phyloP scores from a whole-genome alignment of 2,113 vertebrate genomes.

The Pao palembangensis region DNA sequence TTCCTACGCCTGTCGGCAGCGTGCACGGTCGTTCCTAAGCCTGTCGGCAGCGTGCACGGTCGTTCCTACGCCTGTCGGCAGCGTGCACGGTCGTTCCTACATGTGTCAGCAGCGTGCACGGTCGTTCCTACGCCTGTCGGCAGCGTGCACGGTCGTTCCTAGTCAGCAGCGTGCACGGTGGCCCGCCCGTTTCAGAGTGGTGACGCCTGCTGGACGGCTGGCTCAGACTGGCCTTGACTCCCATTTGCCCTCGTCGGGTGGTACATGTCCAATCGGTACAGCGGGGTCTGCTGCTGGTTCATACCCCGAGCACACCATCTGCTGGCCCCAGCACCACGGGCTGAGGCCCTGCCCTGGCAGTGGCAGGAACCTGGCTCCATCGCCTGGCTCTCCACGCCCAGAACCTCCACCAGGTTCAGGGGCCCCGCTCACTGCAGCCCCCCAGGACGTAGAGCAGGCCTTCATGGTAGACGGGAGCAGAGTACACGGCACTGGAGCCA shows the following conservation, averaged over 20 bases:
- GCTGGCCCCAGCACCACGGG: slow-evolving; percentile 78
- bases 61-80: too few relatives aligned
- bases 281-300: slow-evolving; percentile 86
- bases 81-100: too few relatives aligned
- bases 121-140: too few relatives aligned
- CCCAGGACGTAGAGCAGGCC: slow-evolving; percentile 89
- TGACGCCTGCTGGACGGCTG: slow-evolving; percentile 95
- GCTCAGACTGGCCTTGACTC: slow-evolving; percentile 84
- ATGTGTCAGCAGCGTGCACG: too few relatives aligned
- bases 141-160: too few relatives aligned
- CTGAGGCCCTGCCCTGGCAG: slow-evolving; percentile 86
- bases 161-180: too few relatives aligned
- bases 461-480: slow-evolving; percentile 82
- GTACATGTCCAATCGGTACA: slow-evolving; percentile 90
- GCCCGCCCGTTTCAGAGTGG: too few relatives aligned
- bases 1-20: too few relatives aligned
- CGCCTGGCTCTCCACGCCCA: slow-evolving; percentile 84
- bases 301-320: slow-evolving; percentile 93
- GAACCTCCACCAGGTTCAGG: slow-evolving; percentile 81
- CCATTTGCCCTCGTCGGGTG: slow-evolving; percentile 92
- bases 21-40: too few relatives aligned
- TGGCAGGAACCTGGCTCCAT: slow-evolving; percentile 87
- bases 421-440: slow-evolving; percentile 88
- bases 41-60: too few relatives aligned
- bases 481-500: slow-evolving; percentile 91